Evolutionary conservation across 1,140 invertebrate genomes (phyloP).

Genomic region (Anthonomus grandis): DNA sequence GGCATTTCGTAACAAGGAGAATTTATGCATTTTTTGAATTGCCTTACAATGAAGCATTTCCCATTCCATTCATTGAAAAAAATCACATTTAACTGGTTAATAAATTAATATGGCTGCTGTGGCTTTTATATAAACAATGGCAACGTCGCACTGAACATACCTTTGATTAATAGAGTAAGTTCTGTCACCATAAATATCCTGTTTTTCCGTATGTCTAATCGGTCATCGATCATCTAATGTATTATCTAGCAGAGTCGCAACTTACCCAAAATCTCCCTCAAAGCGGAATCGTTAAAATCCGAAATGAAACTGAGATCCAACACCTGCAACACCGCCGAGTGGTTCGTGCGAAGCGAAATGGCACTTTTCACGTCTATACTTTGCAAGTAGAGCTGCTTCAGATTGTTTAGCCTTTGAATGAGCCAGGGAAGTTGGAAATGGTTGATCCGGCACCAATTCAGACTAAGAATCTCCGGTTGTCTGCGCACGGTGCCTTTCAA

Average conservation of each 20-base stretch:
- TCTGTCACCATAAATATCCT: no score
- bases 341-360: constrained; percentile 75
- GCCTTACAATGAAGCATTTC: no score
- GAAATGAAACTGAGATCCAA: constrained; percentile 80
- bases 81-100: no score
- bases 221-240: no score
- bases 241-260: background rate
- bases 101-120: no score
- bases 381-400: constrained; percentile 75
- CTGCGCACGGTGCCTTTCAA: constrained; percentile 68
- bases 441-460: constrained; percentile 84
- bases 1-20: no score
- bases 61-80: no score
- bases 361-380: constrained; percentile 78
- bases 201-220: no score
- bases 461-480: constrained; percentile 74
- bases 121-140: no score
- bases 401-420: constrained; percentile 74
- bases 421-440: constrained; percentile 86
- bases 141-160: no score
- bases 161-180: no score
- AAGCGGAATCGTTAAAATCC: constrained; percentile 74
- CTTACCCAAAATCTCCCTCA: constrained; percentile 68
- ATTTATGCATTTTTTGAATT: no score
- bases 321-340: constrained; percentile 74